These are phyloP conservation scores for Taenaris catops DNA, from an alignment of 2,888 invertebrate species.

Conservation along the genomic window DNA sequence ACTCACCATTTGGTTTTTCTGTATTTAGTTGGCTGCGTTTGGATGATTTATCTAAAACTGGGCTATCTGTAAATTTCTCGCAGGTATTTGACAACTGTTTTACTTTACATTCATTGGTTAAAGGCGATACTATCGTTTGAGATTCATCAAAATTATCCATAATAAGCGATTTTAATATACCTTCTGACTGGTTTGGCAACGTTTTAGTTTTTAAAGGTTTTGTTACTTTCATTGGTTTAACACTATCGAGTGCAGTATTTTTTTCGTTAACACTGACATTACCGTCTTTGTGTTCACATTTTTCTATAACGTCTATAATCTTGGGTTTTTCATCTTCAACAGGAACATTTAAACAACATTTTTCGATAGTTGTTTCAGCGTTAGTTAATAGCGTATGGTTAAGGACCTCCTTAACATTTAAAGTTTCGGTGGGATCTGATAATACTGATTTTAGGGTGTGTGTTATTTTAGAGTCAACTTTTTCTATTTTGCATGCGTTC, in stretches of 20 bases:
- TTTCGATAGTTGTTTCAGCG: slow-evolving; percentile 28
- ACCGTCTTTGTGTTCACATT: slow-evolving; percentile 19
- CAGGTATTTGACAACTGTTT: slow-evolving; percentile 5
- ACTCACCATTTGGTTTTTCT: slow-evolving; percentile 27
- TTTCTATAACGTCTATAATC: slow-evolving; percentile 19
- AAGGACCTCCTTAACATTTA: slow-evolving; percentile 39
- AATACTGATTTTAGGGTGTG: slow-evolving; percentile 63
- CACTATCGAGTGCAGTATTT: slow-evolving; percentile 11
- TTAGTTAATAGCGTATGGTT: slow-evolving; percentile 11
- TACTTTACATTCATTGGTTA: slow-evolving; percentile 10
- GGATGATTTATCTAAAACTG: slow-evolving; percentile 14
- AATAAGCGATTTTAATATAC: slow-evolving; percentile 13
- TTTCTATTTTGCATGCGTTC: slow-evolving; percentile 59
- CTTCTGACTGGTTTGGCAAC: slow-evolving; percentile 14
- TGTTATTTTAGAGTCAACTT: slow-evolving; percentile 59
- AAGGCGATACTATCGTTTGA: slow-evolving; percentile 24
- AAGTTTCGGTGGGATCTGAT: slow-evolving; percentile 51
- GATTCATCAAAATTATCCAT: slow-evolving; percentile 27
- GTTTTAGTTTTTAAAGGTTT: slow-evolving; percentile 12
- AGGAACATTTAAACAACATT: slow-evolving; percentile 12
- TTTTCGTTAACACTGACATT: slow-evolving; percentile 21
- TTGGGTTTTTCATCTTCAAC: slow-evolving; percentile 14
- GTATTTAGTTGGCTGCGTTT: slow-evolving; percentile 18
- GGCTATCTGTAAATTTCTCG: slow-evolving; percentile 5
- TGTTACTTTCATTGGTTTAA: slow-evolving; percentile 14